A percentile compares a stretch with the other conserved stretches of the same genome.
phyloP scores from a whole-genome alignment of 2,113 vertebrate genomes.

The Nanger granti region DNA sequence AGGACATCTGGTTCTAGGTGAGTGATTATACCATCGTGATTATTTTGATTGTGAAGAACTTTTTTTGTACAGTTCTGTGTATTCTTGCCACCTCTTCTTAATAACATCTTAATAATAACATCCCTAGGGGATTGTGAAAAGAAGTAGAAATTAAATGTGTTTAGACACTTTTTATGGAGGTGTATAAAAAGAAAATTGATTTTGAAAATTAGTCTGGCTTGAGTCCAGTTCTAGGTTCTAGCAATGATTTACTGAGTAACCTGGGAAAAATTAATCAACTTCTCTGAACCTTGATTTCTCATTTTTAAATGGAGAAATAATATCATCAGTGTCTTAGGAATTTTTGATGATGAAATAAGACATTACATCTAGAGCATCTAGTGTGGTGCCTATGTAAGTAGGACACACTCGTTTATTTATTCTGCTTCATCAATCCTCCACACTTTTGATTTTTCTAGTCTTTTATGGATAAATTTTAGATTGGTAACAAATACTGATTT shows the following conservation, averaged over 20 bases:
- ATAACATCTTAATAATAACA: too few species aligned
- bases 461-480: not conserved
- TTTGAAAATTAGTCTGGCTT: not conserved
- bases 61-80: too few species aligned
- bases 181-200: not conserved
- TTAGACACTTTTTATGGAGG: not conserved
- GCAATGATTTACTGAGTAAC: not conserved
- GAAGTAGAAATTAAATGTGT: not conserved
- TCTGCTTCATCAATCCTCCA: fast-evolving
- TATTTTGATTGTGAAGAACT: too few species aligned
- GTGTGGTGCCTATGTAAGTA: fast-evolving
- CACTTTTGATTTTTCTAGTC: not conserved
- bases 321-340: not conserved
- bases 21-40: too few species aligned
- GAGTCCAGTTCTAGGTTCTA: not conserved
- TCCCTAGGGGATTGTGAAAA: not conserved
- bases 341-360: not conserved
- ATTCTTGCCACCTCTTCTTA: too few species aligned
- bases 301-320: not conserved
- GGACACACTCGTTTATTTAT: not conserved
- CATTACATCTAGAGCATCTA: not conserved
- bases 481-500: not conserved
- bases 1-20: too few species aligned
- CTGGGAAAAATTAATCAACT: not conserved
- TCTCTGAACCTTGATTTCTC: not conserved